phyloP scores from a whole-genome alignment of 2,888 invertebrate species.

The Ectemnius continuus region DNA sequence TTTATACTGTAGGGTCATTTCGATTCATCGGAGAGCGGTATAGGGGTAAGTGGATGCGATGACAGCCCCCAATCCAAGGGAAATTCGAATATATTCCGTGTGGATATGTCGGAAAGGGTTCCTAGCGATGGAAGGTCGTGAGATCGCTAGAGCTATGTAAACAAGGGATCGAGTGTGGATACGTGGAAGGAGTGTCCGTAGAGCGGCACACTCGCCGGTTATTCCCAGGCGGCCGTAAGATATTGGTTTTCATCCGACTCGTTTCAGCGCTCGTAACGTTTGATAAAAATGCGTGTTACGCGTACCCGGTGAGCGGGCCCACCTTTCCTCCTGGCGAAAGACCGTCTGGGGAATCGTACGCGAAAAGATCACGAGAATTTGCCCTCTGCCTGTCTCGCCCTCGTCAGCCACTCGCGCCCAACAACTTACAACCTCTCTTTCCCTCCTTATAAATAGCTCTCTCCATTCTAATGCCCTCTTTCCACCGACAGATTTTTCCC shows the following conservation, averaged over 20 bases:
- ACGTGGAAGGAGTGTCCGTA: conserved; percentile 50
- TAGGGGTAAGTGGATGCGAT: neutral
- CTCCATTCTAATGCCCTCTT: conserved; percentile 49
- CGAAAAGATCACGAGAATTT: conserved; percentile 77
- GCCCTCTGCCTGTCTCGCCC: conserved; percentile 64
- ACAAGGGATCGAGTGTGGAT: conserved; percentile 58
- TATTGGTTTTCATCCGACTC: conserved; percentile 78
- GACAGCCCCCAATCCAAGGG: no score
- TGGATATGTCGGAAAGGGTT: conserved; percentile 41
- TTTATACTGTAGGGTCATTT: no score
- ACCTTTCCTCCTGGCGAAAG: conserved; percentile 68
- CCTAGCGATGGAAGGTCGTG: conserved; percentile 33
- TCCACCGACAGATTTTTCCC: conserved; percentile 49
- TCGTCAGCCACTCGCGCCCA: conserved; percentile 61
- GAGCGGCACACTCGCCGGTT: conserved; percentile 49
- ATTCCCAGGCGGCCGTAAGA: conserved; percentile 75
- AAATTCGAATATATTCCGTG: conserved; percentile 7
- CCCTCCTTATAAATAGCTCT: conserved; percentile 57
- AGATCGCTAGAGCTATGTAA: conserved; percentile 61
- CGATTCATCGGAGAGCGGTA: no score
- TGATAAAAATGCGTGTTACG: conserved; percentile 78
- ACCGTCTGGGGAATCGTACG: conserved; percentile 75
- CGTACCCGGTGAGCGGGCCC: conserved; percentile 67
- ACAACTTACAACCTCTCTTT: conserved; percentile 60
- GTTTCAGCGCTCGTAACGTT: conserved; percentile 77